Evolutionary conservation across 2,888 invertebrate genomes (phyloP).

Genomic region (Cheilosia grossa): DNA sequence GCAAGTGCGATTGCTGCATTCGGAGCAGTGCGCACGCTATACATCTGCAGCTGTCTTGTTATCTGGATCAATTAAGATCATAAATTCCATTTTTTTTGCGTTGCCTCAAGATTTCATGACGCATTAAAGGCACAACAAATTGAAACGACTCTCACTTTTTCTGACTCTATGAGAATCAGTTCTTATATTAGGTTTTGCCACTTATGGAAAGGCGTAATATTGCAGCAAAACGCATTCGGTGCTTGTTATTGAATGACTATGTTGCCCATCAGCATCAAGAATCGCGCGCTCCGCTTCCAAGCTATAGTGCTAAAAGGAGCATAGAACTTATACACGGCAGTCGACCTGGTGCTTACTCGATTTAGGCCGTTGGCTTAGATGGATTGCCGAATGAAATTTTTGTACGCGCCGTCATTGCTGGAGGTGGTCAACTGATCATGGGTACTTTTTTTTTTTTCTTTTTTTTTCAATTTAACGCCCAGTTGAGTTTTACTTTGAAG

Average conservation of each 20-base stretch:
- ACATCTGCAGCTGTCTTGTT: not conserved
- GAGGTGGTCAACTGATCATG: constrained; percentile 24
- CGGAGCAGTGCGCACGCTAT: not conserved
- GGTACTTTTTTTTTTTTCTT: not conserved
- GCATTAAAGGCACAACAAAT: constrained; percentile 13
- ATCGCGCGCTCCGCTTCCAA: not conserved
- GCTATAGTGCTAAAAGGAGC: not conserved
- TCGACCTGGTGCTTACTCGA: constrained; percentile 2
- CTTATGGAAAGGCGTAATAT: constrained; percentile 26
- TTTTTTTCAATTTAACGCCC: constrained; percentile 14
- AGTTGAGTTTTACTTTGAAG: constrained; percentile 8
- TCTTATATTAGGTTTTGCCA: constrained; percentile 5
- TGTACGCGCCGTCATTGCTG: not conserved
- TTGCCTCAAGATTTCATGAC: constrained; percentile 8
- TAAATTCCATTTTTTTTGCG: constrained; percentile 28
- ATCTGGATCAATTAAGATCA: constrained; percentile 50
- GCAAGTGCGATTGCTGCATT: constrained; percentile 19
- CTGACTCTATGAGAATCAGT: constrained; percentile 20
- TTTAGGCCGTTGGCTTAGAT: constrained; percentile 3
- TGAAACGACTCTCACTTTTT: constrained; percentile 45
- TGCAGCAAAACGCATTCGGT: not conserved
- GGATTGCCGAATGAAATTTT: constrained; percentile 25
- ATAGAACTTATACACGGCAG: not conserved
- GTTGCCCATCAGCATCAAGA: constrained; percentile 3
- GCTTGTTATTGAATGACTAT: constrained; percentile 10